Evolutionary conservation across 2,888 invertebrate species (phyloP), one percentile per base, ranked within the genome.

Genomic region (Ectemnius lituratus): DNA sequence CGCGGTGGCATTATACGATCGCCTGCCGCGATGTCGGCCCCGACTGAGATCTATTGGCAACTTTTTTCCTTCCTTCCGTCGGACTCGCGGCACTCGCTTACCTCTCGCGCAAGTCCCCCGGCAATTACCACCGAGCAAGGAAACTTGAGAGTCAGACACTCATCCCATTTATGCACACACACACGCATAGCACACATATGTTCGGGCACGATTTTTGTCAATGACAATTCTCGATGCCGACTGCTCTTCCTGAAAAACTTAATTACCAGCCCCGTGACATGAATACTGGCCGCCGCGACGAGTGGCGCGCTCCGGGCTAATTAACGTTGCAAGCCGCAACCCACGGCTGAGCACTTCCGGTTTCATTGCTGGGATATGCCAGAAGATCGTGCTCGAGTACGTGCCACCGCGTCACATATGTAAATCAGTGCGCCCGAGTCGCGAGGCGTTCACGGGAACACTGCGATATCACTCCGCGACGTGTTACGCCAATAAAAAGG

Each of bases 1-100:
- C 16, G 28, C 57, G 59, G 64, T 73, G 69, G 77, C 74, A 75
- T 81, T 82, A 84, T 81, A 80, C 81, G 75, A 80, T 83, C 75
- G 70, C 67, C 66, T 37, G 66, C 58, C 61, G 49, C 57, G 68
- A 76, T 70, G 78, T 70, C 69, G 75, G 64, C 66, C 57, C 37
- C 60, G 59, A 45, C 47, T 70, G 67, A 81, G 77, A 76, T 80
- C 80, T 78, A 75, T 75, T 62, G 75, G 73, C 58, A 70, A 68
- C 57, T 83, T 80, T 72, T 82, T 77, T 75, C 78, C 65, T 57
- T 60, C 27, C 70, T 37, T 11, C 37, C 37, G 37, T 37, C 37
- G 8, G 37, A 37, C 37, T 37, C 37, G 37, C 37, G 37, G 37
- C 37, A 37, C 37, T 37, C 37, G 37, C 37, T 37, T 37, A 8